Evolutionary conservation across 2,888 invertebrate species (phyloP).

Genomic region (Uloborus plumipes): DNA sequence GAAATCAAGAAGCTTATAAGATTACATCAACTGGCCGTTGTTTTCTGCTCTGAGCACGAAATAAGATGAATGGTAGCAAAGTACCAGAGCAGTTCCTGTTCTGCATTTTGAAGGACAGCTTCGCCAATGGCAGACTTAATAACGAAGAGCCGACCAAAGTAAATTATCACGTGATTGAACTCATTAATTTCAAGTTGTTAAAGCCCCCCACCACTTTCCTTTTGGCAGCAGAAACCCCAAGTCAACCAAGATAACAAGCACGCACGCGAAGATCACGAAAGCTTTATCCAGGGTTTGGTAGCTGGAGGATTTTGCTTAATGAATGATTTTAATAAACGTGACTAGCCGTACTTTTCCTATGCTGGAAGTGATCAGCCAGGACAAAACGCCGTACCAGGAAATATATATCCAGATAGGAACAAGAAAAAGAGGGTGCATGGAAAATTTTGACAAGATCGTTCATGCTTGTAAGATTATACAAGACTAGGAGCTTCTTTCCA

Average conservation of each 20-base stretch:
- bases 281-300: background rate
- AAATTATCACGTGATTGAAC: constrained; percentile 58
- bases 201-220: constrained; percentile 23
- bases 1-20: too few species aligned
- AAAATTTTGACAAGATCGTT: too few species aligned
- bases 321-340: constrained; percentile 46
- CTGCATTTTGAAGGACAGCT: too few species aligned
- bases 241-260: constrained; percentile 17
- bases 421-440: background rate
- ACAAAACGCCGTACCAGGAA: constrained; percentile 26
- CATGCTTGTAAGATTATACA: too few species aligned
- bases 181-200: constrained; percentile 53
- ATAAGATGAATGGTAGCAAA: too few species aligned
- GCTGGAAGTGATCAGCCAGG: constrained; percentile 27
- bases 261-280: constrained; percentile 38
- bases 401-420: constrained; percentile 16
- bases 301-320: constrained; percentile 10
- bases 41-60: too few species aligned
- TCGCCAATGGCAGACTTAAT: too few species aligned
- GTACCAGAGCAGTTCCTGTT: too few species aligned
- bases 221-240: constrained; percentile 30
- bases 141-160: constrained; percentile 10
- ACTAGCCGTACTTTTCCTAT: constrained; percentile 14
- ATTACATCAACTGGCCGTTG: too few species aligned
- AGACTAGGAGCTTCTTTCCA: too few species aligned